Base-by-base conservation (phyloP, 23 tunicate genomes). In the Trididemnum clinides region DNA sequence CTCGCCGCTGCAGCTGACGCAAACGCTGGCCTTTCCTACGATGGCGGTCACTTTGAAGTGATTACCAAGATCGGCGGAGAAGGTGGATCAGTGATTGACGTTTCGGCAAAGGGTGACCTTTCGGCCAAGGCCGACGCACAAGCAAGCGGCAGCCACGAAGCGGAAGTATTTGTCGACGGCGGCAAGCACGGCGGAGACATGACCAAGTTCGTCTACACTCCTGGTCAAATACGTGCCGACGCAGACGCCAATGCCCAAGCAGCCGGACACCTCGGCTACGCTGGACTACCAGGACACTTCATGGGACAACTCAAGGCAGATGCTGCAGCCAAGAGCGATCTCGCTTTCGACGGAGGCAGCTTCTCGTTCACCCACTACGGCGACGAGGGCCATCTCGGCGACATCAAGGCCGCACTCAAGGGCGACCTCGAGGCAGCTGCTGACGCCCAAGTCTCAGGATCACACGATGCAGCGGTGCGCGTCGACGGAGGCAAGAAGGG, bases 401-500 rank as follows among this genome's bases (percentile, higher is more conserved):
- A 29, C 7, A 23, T 66, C 75, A 66, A 66, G 75, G 75, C 75
- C 22, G 36, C 36, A 15, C 75, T 66, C 75, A 66, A 29, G 75
- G 37, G 75, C 22, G 37, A 66, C 6, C 37, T 29, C 10, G 75
- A 29, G 6, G 75, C 75, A 4, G 75, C 19, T 28, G 75, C 75
- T 30, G 37, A 32, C 2, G 75, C 75, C 3, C 19, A 29, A 28
- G 75, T 32, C 10, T 29, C 36, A 10, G 75, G 75, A 66, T 2
- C 36, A n/a, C 75, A 66, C 12, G 75, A 66, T 5, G 75, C 75
- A 6, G 19, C 3, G n/a, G n/a, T 66, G n/a, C 6, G 22, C 36
- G 75, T 66, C n/a, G 37, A 29, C 75, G 75, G 75, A 66, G 75
- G 37, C 75, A 66, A 66, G 75, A 66, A 29, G 37, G 75, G 75